Percentiles rank a stretch among this genome's conserved stretches.
phyloP scores from a whole-genome alignment of 2,797 vertebrate genomes.

The Synanceia verrucosa region DNA sequence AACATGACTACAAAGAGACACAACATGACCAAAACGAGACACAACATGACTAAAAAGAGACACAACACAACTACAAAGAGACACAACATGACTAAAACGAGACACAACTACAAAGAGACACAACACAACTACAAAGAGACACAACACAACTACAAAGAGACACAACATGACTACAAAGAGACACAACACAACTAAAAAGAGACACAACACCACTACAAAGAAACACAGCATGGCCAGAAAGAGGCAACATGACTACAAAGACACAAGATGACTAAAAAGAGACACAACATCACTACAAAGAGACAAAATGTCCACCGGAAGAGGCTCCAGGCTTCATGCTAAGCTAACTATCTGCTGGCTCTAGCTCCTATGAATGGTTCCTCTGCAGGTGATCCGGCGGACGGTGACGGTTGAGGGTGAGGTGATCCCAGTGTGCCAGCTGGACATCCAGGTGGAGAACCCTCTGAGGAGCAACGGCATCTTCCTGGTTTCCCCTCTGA shows the following conservation, averaged over 20 bases:
- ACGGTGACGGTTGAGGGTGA: constrained; percentile 94
- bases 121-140: too few relatives aligned
- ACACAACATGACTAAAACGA: too few relatives aligned
- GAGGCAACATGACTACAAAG: not conserved
- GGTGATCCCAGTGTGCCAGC: constrained; percentile 94
- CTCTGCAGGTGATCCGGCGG: constrained; percentile 86
- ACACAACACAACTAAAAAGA: too few relatives aligned
- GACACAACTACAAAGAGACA: too few relatives aligned
- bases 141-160: too few relatives aligned
- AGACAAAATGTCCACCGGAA: too few relatives aligned
- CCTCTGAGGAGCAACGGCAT: constrained; percentile 95
- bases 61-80: too few relatives aligned
- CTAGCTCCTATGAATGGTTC: not conserved
- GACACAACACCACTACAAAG: not conserved
- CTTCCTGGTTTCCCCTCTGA: constrained; percentile 95
- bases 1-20: too few relatives aligned
- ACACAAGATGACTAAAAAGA: not conserved
- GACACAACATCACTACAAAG: too few relatives aligned
- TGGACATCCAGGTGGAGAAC: constrained; percentile 97
- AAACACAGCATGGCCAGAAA: not conserved
- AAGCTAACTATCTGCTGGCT: not conserved
- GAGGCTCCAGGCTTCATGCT: not conserved
- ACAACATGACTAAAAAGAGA: too few relatives aligned
- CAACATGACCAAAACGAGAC: too few relatives aligned
- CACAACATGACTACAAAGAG: too few relatives aligned